Percentiles rank a stretch among this genome's conserved stretches.
These are phyloP conservation scores for Daphoenositta chrysoptera DNA, from an alignment of 2,113 vertebrate genomes.

Conservation along the genomic window DNA sequence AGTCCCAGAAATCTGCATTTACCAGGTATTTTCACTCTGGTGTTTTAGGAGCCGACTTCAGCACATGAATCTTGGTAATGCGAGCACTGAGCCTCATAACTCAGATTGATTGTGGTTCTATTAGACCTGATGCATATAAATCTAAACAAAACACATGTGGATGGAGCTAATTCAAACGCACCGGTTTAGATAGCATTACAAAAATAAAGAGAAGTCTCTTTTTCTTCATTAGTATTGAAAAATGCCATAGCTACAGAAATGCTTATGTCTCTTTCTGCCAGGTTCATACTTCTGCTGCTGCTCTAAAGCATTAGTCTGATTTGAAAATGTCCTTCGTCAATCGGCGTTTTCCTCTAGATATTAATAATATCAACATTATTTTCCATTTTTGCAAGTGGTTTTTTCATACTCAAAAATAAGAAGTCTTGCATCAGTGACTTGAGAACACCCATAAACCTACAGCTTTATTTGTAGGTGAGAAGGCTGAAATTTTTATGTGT, in stretches of 20 bases:
- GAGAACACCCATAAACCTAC: constrained; percentile 44
- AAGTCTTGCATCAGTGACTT: constrained; percentile 12
- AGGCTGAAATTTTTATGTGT: neutral
- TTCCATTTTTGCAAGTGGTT: constrained; percentile 41
- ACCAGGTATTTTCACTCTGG: constrained; percentile 57
- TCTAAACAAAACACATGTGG: constrained; percentile 79
- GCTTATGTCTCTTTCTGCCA: neutral
- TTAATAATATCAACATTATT: constrained; percentile 46
- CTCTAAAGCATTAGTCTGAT: constrained; percentile 25
- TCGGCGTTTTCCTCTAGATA: constrained; percentile 4
- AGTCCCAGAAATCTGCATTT: constrained; percentile 80
- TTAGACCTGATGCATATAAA: constrained; percentile 81
- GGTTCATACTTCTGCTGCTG: constrained; percentile 16
- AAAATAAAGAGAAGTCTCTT: neutral
- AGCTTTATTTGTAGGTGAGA: constrained; percentile 4
- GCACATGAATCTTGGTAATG: constrained; percentile 89
- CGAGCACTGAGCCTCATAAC: constrained; percentile 82
- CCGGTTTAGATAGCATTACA: constrained; percentile 53
- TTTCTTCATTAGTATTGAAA: constrained; percentile 39
- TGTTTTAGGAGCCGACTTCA: constrained; percentile 74
- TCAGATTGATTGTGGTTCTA: constrained; percentile 83
- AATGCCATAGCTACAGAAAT: neutral
- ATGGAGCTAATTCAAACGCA: constrained; percentile 75
- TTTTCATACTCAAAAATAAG: constrained; percentile 52
- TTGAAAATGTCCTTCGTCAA: constrained; percentile 16